Conservation (phyloP, 2,113 vertebrate genomes). For the Peromyscus leucopus region DNA sequence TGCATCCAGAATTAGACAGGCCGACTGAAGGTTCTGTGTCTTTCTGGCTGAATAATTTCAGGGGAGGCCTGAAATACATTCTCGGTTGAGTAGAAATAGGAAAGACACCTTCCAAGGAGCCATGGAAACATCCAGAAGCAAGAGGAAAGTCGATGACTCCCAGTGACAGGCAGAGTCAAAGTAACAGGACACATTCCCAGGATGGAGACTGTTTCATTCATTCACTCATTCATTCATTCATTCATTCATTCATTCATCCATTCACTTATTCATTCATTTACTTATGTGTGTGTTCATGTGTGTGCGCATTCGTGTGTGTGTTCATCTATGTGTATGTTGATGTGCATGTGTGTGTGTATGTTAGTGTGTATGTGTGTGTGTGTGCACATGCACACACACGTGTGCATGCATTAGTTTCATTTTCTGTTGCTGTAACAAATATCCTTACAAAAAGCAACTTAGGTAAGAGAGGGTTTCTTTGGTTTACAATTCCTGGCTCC, state of each 20-base stretch:
- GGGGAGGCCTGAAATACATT: background rate
- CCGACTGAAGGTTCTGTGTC: constrained; percentile 5
- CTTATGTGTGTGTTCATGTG: background rate
- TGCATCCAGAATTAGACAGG: background rate
- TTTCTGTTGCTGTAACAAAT: background rate
- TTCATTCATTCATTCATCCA: too few species aligned
- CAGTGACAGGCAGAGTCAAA: background rate
- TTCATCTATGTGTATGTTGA: background rate
- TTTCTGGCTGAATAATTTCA: constrained; percentile 19
- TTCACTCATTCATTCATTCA: background rate
- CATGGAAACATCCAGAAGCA: background rate
- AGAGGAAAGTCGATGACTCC: background rate
- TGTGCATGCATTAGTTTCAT: background rate
- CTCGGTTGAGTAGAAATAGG: background rate
- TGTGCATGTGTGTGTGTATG: background rate
- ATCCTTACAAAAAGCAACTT: background rate
- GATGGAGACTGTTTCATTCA: background rate
- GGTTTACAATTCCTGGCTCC: background rate
- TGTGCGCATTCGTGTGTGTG: background rate
- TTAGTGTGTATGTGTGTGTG: background rate
- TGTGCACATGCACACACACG: background rate
- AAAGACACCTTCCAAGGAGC: background rate
- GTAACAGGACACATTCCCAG: background rate
- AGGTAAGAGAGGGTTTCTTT: background rate
- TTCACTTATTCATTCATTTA: background rate